Conservation (phyloP, 1,140 invertebrate species). For the Chionoecetes opilio region DNA sequence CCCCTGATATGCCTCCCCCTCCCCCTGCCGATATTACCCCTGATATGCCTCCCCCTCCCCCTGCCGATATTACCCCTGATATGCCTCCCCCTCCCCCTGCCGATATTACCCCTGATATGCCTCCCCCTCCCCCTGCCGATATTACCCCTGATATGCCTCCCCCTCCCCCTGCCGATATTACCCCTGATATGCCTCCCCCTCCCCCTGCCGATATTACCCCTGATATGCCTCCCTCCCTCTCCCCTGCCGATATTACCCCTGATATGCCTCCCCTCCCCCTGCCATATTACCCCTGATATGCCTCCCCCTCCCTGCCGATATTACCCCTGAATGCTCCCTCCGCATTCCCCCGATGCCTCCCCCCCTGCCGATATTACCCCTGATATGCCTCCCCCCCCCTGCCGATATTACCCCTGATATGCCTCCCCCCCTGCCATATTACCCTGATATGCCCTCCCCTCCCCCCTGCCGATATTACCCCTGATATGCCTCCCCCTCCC, state of each 20-base stretch:
- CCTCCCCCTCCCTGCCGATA: background rate
- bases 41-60: background rate
- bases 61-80: background rate
- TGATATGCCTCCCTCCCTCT: background rate
- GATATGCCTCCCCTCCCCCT: background rate
- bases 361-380: background rate
- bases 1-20: background rate
- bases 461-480: background rate
- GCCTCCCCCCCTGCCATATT: background rate
- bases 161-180: background rate
- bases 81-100: background rate
- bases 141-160: background rate
- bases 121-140: background rate
- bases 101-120: background rate
- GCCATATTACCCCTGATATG: too few relatives aligned
- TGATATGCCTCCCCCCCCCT: background rate
- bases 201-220: background rate
- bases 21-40: background rate
- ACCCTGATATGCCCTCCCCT: too few relatives aligned
- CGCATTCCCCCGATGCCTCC: too few relatives aligned
- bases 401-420: too few relatives aligned
- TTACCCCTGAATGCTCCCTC: too few relatives aligned
- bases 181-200: background rate
- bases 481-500: background rate
- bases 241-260: too few relatives aligned